Conservation (phyloP, 2,797 vertebrate genomes). For the Crypturellus tataupa region DNA sequence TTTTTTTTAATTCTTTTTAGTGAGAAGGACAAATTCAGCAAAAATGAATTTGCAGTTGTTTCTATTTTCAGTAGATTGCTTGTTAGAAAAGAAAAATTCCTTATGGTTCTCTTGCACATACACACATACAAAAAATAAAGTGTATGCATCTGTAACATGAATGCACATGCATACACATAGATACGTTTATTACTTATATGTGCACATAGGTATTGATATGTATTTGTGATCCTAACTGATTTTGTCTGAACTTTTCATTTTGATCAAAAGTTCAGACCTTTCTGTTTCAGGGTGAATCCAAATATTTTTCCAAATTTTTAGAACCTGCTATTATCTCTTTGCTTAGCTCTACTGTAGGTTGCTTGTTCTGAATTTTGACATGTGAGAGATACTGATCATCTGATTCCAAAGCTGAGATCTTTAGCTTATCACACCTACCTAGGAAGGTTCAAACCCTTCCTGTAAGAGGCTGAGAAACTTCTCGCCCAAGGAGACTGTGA, state of each 20-base stretch:
- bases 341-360: background rate
- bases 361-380: background rate
- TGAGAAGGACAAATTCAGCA: conserved; percentile 39
- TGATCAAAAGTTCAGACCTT: background rate
- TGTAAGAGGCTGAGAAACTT: background rate
- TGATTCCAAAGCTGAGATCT: background rate
- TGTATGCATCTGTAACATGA: background rate
- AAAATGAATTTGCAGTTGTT: conserved; percentile 34
- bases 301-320: background rate
- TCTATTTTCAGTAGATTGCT: conserved; percentile 48
- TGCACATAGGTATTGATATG: too few relatives aligned
- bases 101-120: background rate
- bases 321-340: background rate
- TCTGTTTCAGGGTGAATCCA: background rate
- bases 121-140: background rate
- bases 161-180: too few relatives aligned
- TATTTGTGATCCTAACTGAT: background rate
- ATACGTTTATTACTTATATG: too few relatives aligned
- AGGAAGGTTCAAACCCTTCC: background rate
- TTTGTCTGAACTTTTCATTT: background rate
- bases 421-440: background rate
- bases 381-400: background rate
- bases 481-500: background rate
- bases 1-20: background rate
- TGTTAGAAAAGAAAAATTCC: background rate